phyloP scores from a whole-genome alignment of 1,140 invertebrate species.

The Drosophila sp. region DNA sequence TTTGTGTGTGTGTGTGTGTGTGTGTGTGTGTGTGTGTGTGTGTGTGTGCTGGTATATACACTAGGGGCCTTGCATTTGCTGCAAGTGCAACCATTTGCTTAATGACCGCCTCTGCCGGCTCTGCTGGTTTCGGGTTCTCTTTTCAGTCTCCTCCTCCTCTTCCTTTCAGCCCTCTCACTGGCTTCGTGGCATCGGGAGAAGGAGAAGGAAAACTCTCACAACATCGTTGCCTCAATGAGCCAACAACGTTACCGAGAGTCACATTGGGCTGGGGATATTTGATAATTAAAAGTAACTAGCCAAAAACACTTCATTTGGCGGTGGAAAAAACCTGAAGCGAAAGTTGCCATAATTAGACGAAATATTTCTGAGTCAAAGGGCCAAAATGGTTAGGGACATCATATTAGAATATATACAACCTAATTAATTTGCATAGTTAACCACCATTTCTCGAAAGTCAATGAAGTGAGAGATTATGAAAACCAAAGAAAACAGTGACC shows the following conservation, averaged over 20 bases:
- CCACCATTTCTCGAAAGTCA: neutral
- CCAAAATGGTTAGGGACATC: neutral
- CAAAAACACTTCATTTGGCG: constrained; percentile 55
- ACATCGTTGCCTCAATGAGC: constrained; percentile 57
- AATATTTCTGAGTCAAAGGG: neutral
- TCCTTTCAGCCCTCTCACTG: constrained; percentile 12
- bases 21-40: too few relatives aligned
- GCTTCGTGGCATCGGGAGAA: constrained; percentile 1
- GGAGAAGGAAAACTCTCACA: constrained; percentile 37
- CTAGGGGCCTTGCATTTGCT: constrained; percentile 47
- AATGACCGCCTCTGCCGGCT: constrained; percentile 68
- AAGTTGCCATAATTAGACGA: constrained; percentile 9
- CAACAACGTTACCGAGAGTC: constrained; percentile 19
- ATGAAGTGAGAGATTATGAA: neutral
- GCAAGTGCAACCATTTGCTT: constrained; percentile 80
- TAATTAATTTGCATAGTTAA: constrained; percentile 4
- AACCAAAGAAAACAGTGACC: too few relatives aligned
- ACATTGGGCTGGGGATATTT: constrained; percentile 52
- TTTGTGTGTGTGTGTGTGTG: neutral
- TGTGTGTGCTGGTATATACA: neutral
- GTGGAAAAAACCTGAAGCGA: constrained; percentile 33
- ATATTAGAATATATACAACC: constrained; percentile 9
- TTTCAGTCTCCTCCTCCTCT: constrained; percentile 22
- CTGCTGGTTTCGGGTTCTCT: constrained; percentile 35
- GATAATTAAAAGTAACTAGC: constrained; percentile 58